A percentile compares a stretch with the other conserved stretches of the same genome.
phyloP scores from a whole-genome alignment of 2,797 vertebrate species.

The Mormyrops boulengeri region DNA sequence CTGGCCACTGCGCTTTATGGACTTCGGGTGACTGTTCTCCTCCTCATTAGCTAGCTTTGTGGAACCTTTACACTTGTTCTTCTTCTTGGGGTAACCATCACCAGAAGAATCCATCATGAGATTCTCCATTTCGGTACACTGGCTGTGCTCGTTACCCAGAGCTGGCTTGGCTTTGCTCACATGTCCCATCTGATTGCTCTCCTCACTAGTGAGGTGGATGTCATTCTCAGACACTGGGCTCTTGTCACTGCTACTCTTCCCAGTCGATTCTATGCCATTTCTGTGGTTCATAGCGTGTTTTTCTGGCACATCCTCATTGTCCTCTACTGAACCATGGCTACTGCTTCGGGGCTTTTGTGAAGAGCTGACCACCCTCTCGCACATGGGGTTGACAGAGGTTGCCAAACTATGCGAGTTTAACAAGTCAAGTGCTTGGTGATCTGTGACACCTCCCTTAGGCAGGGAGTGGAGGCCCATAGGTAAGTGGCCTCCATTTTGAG shows the following conservation, averaged over 20 bases:
- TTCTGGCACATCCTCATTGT: constrained; percentile 46
- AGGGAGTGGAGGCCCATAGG: constrained; percentile 67
- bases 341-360: constrained; percentile 55
- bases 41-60: constrained; percentile 69
- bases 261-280: constrained; percentile 65
- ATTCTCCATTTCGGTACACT: constrained; percentile 66
- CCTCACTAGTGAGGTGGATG: constrained; percentile 63
- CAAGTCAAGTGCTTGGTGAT: constrained; percentile 59
- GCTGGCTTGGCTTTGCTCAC: constrained; percentile 50
- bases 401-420: constrained; percentile 57
- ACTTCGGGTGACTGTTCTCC: constrained; percentile 63
- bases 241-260: constrained; percentile 63
- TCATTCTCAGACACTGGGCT: constrained; percentile 63
- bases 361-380: constrained; percentile 50
- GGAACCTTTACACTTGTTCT: constrained; percentile 70
- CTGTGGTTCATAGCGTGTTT: constrained; percentile 58
- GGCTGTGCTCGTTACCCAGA: constrained; percentile 41
- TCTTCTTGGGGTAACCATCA: constrained; percentile 76
- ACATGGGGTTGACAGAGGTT: constrained; percentile 50
- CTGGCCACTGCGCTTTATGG: constrained; percentile 68
- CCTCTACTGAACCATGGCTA: constrained; percentile 57
- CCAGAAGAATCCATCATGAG: constrained; percentile 60
- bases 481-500: constrained; percentile 78
- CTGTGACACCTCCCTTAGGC: constrained; percentile 43
- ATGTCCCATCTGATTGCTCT: constrained; percentile 50